These are phyloP conservation scores for Tuta absoluta DNA, from an alignment of 2,888 invertebrate species.

Conservation along the genomic window DNA sequence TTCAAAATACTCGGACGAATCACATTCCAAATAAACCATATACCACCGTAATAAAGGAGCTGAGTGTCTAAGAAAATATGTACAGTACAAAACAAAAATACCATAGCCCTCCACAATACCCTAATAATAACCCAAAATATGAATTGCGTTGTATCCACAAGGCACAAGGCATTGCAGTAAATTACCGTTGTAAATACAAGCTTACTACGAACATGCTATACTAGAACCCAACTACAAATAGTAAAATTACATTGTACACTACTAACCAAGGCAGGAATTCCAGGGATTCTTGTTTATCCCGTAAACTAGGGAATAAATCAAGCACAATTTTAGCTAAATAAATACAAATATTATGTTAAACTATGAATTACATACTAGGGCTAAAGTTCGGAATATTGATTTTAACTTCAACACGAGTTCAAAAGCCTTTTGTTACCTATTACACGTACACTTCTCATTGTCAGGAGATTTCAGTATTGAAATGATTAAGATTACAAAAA, in stretches of 20 bases:
- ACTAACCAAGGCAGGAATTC: conserved; percentile 91
- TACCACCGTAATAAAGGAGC: neutral
- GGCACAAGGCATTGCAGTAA: no score
- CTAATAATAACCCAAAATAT: conserved; percentile 14
- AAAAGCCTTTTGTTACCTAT: neutral
- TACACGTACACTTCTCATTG: neutral
- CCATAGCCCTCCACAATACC: conserved; percentile 17
- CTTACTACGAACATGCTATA: conserved; percentile 21
- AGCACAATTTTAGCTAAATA: conserved; percentile 63
- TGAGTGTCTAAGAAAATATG: conserved; percentile 21
- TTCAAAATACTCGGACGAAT: neutral
- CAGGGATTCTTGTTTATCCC: conserved; percentile 89
- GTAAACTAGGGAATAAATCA: conserved; percentile 85
- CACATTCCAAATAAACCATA: neutral
- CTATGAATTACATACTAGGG: conserved; percentile 31
- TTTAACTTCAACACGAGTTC: neutral
- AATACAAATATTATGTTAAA: conserved; percentile 37
- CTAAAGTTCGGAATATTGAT: neutral
- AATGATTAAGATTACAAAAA: neutral
- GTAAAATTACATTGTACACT: conserved; percentile 74
- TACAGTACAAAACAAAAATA: conserved; percentile 22
- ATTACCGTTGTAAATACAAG: conserved; percentile 24
- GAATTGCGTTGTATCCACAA: conserved; percentile 21
- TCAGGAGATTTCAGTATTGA: neutral
- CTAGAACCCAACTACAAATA: conserved; percentile 46